A percentile compares a stretch with the other conserved stretches of the same genome.
phyloP scores from a whole-genome alignment of 2,888 invertebrate genomes.

The Xylota segnis region DNA sequence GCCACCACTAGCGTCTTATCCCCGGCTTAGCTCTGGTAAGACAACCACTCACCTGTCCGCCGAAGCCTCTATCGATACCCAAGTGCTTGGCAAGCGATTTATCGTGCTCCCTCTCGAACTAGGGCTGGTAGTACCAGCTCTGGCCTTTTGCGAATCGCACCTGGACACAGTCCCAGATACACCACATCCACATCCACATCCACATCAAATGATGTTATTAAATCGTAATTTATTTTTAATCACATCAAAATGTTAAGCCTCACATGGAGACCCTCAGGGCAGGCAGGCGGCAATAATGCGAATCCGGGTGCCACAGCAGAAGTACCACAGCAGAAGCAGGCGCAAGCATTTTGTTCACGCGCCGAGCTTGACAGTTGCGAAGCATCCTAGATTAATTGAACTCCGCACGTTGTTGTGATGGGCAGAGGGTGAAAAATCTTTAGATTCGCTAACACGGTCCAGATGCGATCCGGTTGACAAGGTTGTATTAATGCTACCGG shows the following conservation, averaged over 20 bases:
- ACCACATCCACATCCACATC: constrained; percentile 25
- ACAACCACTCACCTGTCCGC: constrained; percentile 69
- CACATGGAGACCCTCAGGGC: constrained; percentile 53
- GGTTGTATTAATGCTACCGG: constrained; percentile 29
- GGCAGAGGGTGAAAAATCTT: constrained; percentile 30
- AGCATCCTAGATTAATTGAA: constrained; percentile 61
- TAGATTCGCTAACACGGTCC: constrained; percentile 48
- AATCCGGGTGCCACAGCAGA: constrained; percentile 52
- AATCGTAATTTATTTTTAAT: constrained; percentile 76
- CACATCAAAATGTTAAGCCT: constrained; percentile 69
- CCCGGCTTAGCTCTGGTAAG: constrained; percentile 14
- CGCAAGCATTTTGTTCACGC: constrained; percentile 44
- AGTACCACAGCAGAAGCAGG: neutral
- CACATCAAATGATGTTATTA: constrained; percentile 74
- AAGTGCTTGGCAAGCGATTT: constrained; percentile 71
- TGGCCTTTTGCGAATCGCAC: constrained; percentile 16
- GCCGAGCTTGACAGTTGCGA: constrained; percentile 54
- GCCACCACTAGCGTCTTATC: constrained; percentile 23
- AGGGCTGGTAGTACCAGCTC: constrained; percentile 32
- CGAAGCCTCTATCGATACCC: constrained; percentile 64
- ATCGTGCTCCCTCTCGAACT: constrained; percentile 39
- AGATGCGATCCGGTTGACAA: constrained; percentile 30
- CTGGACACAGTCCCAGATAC: constrained; percentile 46
- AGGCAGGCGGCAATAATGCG: constrained; percentile 43
- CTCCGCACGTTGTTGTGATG: constrained; percentile 38